Percentiles rank a stretch among this genome's conserved stretches.
phyloP scores from a whole-genome alignment of 2,113 vertebrate genomes.

The Python bivittatus region DNA sequence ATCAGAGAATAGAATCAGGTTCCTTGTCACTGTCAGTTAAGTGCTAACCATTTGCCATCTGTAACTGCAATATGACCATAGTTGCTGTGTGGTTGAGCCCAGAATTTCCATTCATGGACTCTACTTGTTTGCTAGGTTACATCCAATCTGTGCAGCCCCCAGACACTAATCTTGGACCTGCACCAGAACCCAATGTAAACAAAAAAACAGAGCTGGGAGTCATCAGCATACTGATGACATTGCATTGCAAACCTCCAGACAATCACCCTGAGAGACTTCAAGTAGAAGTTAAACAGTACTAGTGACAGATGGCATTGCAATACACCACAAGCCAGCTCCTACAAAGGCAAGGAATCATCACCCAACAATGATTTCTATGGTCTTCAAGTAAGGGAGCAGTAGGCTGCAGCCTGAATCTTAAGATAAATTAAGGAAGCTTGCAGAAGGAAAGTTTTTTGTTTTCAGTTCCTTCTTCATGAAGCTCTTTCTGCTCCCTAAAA shows the following conservation, averaged over 20 bases:
- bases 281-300: neutral
- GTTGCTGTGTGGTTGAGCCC: neutral
- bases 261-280: constrained; percentile 5
- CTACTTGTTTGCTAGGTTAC: constrained; percentile 1
- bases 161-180: constrained; percentile 7
- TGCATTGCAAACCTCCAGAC: neutral
- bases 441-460: neutral
- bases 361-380: neutral
- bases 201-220: neutral
- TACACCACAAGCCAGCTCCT: neutral
- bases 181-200: neutral
- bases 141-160: neutral
- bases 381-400: neutral
- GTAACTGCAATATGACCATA: neutral
- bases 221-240: constrained; percentile 7
- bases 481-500: neutral
- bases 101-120: neutral
- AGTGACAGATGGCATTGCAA: constrained; percentile 3
- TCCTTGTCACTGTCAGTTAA: neutral
- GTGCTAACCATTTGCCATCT: neutral
- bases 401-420: neutral
- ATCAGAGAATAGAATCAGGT: neutral
- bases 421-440: neutral
- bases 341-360: neutral
- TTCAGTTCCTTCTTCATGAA: neutral